Evolutionary conservation across 1,140 invertebrate species (phyloP), one percentile per base, ranked within the genome.

Genomic region (Heliconius congener): DNA sequence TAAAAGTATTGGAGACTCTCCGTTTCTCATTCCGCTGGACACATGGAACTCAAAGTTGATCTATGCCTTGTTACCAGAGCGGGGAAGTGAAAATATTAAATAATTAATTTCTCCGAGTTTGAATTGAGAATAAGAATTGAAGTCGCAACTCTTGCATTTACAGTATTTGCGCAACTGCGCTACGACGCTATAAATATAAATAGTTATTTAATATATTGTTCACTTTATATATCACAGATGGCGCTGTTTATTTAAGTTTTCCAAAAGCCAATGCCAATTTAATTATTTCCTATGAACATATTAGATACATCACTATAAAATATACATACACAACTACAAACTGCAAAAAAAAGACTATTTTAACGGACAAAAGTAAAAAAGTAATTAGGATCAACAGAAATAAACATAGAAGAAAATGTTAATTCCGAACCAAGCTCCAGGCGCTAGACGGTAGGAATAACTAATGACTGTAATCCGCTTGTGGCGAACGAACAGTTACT

Each of bases 391-490:
- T 37, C 46, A 76, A 74, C 78, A 74, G 77, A 81, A 85, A 86
- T 86, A 86, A 84, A 84, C 83, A 83, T 75, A 78, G 74, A 81
- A 84, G 77, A 85, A 86, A 87, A 88, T 60, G 75, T 84, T 86
- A 85, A 85, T 88, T 89, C 85, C 83, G 83, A 87, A 83, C 86
- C 85, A 84, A 79, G 85, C 89, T 90, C 81, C 75, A 82, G 90
- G 90, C 88, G 79, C 87, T 88, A 87, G 90, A 92, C 89, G 89
- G 90, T 91, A 90, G 90, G 88, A 88, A 90, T 92, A 91, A 93
- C 84, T 93, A 92, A 93, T 92, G 90, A 83, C 87, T 52, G 85
- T 94, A 94, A 94, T 94, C 92, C 91, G 90, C 91, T 92, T 92
- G 91, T 87, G 91, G 91, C 86, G 85, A 89, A 88, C 89, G 60